Conservation (phyloP, 2,113 vertebrate genomes). For the Prionailurus viverrinus region DNA sequence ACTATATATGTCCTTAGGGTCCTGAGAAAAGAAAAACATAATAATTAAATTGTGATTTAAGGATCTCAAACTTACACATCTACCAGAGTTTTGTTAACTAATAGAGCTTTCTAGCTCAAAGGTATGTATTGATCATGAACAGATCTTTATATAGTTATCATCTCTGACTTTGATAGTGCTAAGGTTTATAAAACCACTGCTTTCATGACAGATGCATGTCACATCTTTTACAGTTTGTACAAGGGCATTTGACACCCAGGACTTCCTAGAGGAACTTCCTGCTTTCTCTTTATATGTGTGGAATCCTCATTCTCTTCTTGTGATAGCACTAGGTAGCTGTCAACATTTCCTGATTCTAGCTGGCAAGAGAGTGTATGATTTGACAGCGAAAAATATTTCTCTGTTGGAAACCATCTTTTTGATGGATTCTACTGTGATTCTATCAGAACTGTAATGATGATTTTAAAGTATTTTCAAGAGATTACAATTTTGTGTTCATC, state of each 20-base stretch:
- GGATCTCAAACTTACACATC: neutral
- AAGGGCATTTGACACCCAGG: neutral
- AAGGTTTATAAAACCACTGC: neutral
- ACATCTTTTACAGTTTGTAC: neutral
- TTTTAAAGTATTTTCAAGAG: slow-evolving; percentile 15
- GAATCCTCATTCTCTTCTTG: neutral
- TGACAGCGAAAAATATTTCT: neutral
- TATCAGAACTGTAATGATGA: neutral
- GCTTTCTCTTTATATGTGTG: neutral
- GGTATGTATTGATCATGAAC: neutral
- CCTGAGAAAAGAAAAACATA: neutral
- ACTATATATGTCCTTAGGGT: neutral
- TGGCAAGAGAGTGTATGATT: neutral
- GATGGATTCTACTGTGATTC: neutral
- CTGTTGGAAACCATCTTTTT: neutral
- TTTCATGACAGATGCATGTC: neutral
- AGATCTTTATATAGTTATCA: neutral
- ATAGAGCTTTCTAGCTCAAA: neutral
- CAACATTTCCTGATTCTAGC: neutral
- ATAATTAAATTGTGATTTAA: neutral
- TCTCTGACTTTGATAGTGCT: neutral
- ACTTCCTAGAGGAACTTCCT: neutral
- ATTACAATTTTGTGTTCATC: neutral
- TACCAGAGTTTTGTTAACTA: neutral
- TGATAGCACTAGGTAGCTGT: neutral